These are phyloP conservation scores for Xenopus laevis DNA, from an alignment of 2,113 vertebrate genomes.

Conservation along the genomic window DNA sequence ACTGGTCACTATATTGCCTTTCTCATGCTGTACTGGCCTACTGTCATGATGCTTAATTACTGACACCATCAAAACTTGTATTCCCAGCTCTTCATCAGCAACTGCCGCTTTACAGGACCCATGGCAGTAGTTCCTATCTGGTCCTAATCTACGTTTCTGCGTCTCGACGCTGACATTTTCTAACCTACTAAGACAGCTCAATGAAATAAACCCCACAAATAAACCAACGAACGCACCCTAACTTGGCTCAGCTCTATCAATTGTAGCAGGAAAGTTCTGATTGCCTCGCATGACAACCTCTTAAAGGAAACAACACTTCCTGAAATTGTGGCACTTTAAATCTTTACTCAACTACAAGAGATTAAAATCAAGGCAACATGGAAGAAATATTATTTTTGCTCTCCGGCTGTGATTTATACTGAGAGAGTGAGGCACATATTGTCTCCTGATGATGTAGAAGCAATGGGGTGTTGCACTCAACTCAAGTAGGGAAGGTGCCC, in stretches of 20 bases:
- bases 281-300: slow-evolving; percentile 2
- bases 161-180: no score
- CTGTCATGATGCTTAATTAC: no score
- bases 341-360: slow-evolving; percentile 43
- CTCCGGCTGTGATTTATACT: slow-evolving; percentile 60
- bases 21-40: no score
- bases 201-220: slow-evolving; percentile 6
- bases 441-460: slow-evolving; percentile 48
- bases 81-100: no score
- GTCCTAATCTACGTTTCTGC: no score
- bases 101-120: no score
- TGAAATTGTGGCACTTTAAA: slow-evolving; percentile 32
- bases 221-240: no score
- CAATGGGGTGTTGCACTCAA: slow-evolving; percentile 54
- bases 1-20: no score
- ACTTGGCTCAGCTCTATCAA: neutral
- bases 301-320: slow-evolving; percentile 23
- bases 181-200: no score
- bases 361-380: slow-evolving; percentile 44
- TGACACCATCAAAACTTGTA: no score
- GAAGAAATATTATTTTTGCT: slow-evolving; percentile 13
- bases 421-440: slow-evolving; percentile 56
- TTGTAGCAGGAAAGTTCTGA: neutral
- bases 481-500: slow-evolving; percentile 51
- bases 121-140: no score